phyloP scores from a whole-genome alignment of 2,797 vertebrate species.

The Triplophysa yarkandensis region DNA sequence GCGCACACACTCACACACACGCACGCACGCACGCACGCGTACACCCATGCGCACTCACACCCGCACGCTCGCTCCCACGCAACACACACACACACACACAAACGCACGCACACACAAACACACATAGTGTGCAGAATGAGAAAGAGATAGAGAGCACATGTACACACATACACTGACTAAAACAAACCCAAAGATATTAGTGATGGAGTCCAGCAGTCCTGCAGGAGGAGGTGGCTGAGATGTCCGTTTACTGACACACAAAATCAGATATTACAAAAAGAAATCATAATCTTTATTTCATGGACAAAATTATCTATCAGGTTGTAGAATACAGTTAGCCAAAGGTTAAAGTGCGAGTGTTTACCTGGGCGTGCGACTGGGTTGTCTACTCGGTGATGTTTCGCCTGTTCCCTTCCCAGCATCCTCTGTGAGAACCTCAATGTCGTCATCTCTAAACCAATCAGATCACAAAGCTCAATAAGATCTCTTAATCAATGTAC shows the following conservation, averaged over 20 bases:
- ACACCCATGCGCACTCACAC: not conserved
- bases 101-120: not conserved
- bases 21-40: not conserved
- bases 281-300: no score
- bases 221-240: conserved; percentile 83
- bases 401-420: conserved; percentile 82
- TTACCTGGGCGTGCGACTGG: conserved; percentile 81
- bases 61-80: conserved; percentile 2
- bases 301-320: no score
- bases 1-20: not conserved
- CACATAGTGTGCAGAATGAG: conserved; percentile 7
- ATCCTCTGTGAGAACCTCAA: conserved; percentile 92
- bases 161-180: not conserved
- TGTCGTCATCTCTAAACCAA: conserved; percentile 90
- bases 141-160: not conserved
- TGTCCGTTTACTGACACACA: conserved; percentile 82
- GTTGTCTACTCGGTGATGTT: conserved; percentile 74
- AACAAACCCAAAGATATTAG: conserved; percentile 97
- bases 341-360: not conserved
- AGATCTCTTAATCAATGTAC: not conserved
- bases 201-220: conserved; percentile 95
- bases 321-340: no score
- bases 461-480: conserved; percentile 19
- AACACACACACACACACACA: no score
- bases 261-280: not conserved